Evolutionary conservation across 2,113 vertebrate genomes (phyloP).

Genomic region (Muntiacus reevesi): DNA sequence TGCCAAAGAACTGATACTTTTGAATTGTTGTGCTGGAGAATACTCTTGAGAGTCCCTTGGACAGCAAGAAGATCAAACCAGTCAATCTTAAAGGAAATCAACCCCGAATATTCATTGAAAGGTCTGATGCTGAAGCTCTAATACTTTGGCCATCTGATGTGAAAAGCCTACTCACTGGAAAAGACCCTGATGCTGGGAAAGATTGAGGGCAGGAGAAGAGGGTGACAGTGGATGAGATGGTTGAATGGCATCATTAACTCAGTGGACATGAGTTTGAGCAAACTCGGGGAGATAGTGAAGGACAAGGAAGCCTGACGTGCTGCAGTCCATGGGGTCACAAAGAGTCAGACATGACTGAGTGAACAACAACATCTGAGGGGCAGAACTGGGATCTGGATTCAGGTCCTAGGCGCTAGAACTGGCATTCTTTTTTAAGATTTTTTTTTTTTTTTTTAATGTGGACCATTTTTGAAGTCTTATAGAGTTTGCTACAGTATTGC

Average conservation of each 20-base stretch:
- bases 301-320: neutral
- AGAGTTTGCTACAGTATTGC: neutral
- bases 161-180: neutral
- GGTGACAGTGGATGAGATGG: neutral
- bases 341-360: neutral
- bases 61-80: neutral
- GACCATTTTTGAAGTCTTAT: neutral
- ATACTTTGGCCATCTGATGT: neutral
- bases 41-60: neutral
- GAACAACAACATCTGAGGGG: neutral
- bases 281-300: neutral
- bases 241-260: neutral
- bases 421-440: neutral
- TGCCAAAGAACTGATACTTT: neutral
- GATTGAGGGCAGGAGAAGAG: neutral
- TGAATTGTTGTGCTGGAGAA: neutral
- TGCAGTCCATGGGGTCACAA: neutral
- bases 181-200: neutral
- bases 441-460: neutral
- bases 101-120: neutral
- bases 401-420: neutral
- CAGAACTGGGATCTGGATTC: neutral
- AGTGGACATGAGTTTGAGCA: neutral
- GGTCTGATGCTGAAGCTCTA: neutral
- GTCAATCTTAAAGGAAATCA: neutral